Base-by-base conservation (phyloP, 2,113 vertebrate genomes). In the Pelobates fuscus region DNA sequence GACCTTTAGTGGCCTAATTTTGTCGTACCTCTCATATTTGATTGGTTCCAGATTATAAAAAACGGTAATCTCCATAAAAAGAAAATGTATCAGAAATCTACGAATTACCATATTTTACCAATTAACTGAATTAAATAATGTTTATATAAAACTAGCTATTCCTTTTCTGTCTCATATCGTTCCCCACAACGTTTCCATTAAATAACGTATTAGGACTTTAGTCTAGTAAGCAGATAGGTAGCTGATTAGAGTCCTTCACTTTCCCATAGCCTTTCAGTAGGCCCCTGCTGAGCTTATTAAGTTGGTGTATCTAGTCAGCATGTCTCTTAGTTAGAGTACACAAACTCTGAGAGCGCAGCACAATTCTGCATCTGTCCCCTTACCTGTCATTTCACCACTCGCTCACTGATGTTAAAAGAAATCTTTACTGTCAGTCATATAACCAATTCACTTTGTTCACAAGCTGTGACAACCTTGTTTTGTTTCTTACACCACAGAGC, bases 381-480 rank as follows among this genome's bases (percentile, higher is more conserved):
- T 86, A 92, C 93, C 94, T 97, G 95, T 96, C 95, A 96, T 91
- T 86, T 82, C 88, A 91, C 89, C 89, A 83, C 86, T 87, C 85
- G 89, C 89, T 93, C 92, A 95, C 92, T 95, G 96, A 96, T 97
- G 95, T 97, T 96, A 92, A 97, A 97, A 96, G 95, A 94, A 96
- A 96, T 94, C 92, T 92, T 93, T 94, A 94, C 94, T 97, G 96
- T 96, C 95, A 96, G 89, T 93, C 95, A 95, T 89, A 94, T 96
- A 91, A 92, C 85, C 92, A 89, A 93, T 94, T 97, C 94, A 95
- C 96, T 98, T 98, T 98, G 95, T 97, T 97, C 95, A 94, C 89
- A 27, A 87, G 83, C 89, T 79, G 91, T 98, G 96, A 97, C 96
- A 97, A 91, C 85, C 91, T 90, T 92, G 89, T 90, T 92, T 91